These are phyloP conservation scores for Stenolophus ochropezus DNA, from an alignment of 2,888 invertebrate genomes.

Conservation along the genomic window DNA sequence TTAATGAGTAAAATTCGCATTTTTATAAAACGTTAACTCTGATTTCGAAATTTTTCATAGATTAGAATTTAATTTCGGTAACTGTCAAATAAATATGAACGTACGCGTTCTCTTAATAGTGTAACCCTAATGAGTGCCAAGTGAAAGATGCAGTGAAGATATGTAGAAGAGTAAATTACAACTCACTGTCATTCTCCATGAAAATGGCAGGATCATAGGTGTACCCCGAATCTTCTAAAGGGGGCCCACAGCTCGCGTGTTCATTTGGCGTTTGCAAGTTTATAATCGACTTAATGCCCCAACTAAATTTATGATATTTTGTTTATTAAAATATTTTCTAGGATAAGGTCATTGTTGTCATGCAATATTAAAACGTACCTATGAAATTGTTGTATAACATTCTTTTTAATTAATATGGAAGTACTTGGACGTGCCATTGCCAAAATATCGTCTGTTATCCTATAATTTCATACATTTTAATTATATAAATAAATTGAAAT, in stretches of 20 bases:
- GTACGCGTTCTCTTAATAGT: too few relatives aligned
- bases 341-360: conserved; percentile 2
- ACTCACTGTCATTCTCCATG: conserved; percentile 89
- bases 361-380: conserved; percentile 71
- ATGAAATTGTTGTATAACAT: conserved; percentile 87
- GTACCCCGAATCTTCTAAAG: conserved; percentile 85
- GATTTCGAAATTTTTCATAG: too few relatives aligned
- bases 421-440: conserved; percentile 93
- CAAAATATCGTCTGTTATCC: conserved; percentile 91
- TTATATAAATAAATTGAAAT: too few relatives aligned
- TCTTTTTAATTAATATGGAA: conserved; percentile 82
- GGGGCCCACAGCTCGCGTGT: conserved; percentile 89
- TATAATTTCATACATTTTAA: conserved; percentile 68
- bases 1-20: too few relatives aligned
- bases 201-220: conserved; percentile 89
- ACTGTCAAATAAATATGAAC: too few relatives aligned
- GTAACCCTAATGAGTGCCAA: too few relatives aligned
- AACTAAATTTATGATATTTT: conserved; percentile 72
- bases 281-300: conserved; percentile 87
- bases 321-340: conserved; percentile 35
- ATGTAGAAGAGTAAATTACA: not conserved
- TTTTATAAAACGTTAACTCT: too few relatives aligned
- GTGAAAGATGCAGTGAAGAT: not conserved
- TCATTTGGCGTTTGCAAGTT: conserved; percentile 91
- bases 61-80: too few relatives aligned